These are phyloP conservation scores for Brachylomia viminalis DNA, from an alignment of 2,888 invertebrate species.

Conservation along the genomic window DNA sequence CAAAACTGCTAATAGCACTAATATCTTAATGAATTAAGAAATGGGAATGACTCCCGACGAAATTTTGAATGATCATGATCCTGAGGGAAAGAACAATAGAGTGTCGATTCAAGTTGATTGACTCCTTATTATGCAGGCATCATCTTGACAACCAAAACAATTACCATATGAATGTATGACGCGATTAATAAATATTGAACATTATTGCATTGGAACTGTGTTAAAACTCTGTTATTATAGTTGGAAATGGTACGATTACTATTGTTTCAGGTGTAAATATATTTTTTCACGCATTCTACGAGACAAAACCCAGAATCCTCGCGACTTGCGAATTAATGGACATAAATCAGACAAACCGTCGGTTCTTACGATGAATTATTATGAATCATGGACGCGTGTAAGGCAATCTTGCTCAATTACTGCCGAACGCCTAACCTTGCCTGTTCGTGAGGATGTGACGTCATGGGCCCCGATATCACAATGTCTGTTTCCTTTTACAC, in stretches of 20 bases:
- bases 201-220: slow-evolving; percentile 9
- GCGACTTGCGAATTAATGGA: slow-evolving; percentile 70
- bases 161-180: slow-evolving; percentile 19
- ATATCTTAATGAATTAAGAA: neutral
- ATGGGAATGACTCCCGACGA: neutral
- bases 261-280: slow-evolving; percentile 31
- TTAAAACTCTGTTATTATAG: slow-evolving; percentile 15
- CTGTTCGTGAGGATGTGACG: slow-evolving; percentile 77
- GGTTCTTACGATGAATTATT: slow-evolving; percentile 75
- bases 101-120: slow-evolving; percentile 27
- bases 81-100: slow-evolving; percentile 18
- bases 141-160: slow-evolving; percentile 36
- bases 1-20: neutral
- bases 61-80: neutral
- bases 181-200: slow-evolving; percentile 24
- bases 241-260: slow-evolving; percentile 27
- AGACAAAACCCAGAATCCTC: slow-evolving; percentile 58
- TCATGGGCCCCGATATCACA: slow-evolving; percentile 70
- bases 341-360: slow-evolving; percentile 75
- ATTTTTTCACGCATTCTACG: slow-evolving; percentile 35
- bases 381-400: slow-evolving; percentile 80
- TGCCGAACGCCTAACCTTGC: slow-evolving; percentile 76
- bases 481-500: slow-evolving; percentile 70
- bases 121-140: slow-evolving; percentile 24
- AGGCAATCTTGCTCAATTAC: slow-evolving; percentile 85